Percentiles rank a stretch among this genome's conserved stretches.
Conservation (phyloP, 2,888 invertebrate species). For the Agrenia bidenticulata region DNA sequence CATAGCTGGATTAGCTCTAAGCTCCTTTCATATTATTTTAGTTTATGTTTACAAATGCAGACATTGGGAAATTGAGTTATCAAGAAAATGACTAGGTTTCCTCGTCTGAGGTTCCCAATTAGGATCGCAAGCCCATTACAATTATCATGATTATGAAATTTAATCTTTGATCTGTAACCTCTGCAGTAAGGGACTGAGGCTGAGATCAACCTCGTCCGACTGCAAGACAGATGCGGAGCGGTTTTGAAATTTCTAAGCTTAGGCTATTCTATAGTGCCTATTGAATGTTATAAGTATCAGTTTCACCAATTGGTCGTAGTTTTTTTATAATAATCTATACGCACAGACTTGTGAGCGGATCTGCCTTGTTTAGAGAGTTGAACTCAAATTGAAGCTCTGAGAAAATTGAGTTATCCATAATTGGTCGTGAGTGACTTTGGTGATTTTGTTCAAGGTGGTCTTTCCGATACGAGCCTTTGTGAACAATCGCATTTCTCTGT, state of each 20-base stretch:
- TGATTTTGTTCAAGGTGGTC: constrained; percentile 23
- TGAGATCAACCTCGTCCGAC: too few species aligned
- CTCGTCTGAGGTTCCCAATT: constrained; percentile 17
- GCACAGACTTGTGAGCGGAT: not conserved
- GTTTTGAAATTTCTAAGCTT: too few species aligned
- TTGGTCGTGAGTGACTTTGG: constrained; percentile 21
- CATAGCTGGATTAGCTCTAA: not conserved
- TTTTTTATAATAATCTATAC: too few species aligned
- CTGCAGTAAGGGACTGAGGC: too few species aligned
- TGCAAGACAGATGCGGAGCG: too few species aligned
- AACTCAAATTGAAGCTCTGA: not conserved
- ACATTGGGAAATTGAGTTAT: constrained; percentile 41
- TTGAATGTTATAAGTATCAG: too few species aligned
- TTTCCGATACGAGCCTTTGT: not conserved
- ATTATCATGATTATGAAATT: constrained; percentile 24
- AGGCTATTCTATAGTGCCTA: too few species aligned
- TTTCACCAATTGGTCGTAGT: too few species aligned
- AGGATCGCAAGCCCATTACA: constrained; percentile 22
- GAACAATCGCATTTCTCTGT: not conserved
- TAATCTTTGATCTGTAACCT: constrained; percentile 13
- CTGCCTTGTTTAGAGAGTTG: not conserved
- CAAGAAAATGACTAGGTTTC: constrained; percentile 42
- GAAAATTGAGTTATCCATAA: constrained; percentile 21
- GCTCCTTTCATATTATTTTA: not conserved
- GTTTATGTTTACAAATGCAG: constrained; percentile 9